Percentiles rank a stretch among this genome's conserved stretches.
Evolutionary conservation across 2,113 vertebrate species (phyloP).

Genomic region (Porphyrio hochstetteri): DNA sequence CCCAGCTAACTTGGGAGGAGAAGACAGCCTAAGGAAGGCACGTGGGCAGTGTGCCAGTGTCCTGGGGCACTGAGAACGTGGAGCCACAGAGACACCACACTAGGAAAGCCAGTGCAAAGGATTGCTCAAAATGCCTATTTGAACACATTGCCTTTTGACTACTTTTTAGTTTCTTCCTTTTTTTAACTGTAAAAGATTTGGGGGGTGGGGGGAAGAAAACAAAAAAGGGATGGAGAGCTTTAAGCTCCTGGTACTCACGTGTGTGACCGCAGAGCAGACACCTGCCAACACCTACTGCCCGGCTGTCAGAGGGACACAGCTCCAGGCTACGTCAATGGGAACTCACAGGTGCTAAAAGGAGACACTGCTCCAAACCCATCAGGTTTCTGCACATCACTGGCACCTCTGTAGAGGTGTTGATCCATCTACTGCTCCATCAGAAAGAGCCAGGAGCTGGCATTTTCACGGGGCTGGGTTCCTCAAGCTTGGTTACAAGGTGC

Average conservation of each 20-base stretch:
- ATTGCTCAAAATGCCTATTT: not conserved
- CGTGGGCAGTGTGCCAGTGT: not conserved
- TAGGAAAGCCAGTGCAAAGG: not conserved
- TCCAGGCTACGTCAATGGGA: not conserved
- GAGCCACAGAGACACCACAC: not conserved
- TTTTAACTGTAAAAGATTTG: not conserved
- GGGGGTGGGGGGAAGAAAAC: fast-evolving
- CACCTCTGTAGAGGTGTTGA: not conserved
- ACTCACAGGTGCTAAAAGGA: not conserved
- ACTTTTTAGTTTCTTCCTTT: not conserved
- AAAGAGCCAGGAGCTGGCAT: not conserved
- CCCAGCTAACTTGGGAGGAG: not conserved
- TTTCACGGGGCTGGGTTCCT: not conserved
- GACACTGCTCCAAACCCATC: not conserved
- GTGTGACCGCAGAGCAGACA: not conserved
- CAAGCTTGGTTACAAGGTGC: not conserved
- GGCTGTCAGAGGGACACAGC: not conserved
- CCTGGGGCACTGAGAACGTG: fast-evolving
- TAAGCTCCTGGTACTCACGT: not conserved
- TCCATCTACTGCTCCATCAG: not conserved
- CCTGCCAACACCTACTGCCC: not conserved
- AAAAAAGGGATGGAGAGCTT: not conserved
- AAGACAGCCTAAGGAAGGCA: not conserved
- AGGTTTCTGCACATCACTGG: not conserved
- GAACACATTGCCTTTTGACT: not conserved